Percentiles rank a stretch among this genome's conserved stretches.
Conservation (phyloP, 2,797 vertebrate species). For the Prunella strophiata region DNA sequence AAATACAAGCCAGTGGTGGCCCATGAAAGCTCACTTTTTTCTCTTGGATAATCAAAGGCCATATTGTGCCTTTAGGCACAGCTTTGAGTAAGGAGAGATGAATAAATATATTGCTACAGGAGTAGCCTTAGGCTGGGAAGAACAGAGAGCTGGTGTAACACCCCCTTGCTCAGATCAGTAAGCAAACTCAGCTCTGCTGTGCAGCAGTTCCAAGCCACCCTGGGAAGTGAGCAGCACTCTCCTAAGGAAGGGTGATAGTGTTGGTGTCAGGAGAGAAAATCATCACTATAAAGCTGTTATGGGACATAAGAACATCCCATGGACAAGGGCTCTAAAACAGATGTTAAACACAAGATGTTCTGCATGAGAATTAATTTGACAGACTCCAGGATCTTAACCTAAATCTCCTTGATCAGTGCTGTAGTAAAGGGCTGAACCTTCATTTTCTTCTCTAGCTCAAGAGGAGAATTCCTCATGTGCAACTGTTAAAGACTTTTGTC, state of each 20-base stretch:
- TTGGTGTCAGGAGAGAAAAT: background rate
- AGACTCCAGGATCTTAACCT: background rate
- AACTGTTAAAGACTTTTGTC: background rate
- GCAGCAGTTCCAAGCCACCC: background rate
- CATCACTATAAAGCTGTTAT: background rate
- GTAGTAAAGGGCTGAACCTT: background rate
- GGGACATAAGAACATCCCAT: background rate
- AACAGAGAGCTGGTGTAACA: background rate
- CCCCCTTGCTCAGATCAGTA: background rate
- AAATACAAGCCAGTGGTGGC: background rate
- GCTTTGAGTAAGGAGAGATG: constrained; percentile 28
- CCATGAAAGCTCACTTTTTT: background rate
- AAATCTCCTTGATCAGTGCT: background rate
- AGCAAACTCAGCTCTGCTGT: background rate
- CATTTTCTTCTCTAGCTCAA: background rate
- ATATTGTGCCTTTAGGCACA: constrained; percentile 13
- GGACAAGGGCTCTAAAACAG: background rate
- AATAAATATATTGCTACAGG: constrained; percentile 8
- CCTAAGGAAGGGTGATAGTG: background rate
- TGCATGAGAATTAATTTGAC: background rate
- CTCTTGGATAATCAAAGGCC: constrained; percentile 40
- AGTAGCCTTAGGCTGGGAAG: constrained; percentile 14
- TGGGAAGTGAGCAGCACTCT: background rate
- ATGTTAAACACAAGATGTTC: background rate
- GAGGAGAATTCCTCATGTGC: background rate